A percentile compares a stretch with the other conserved stretches of the same genome.
Conservation (phyloP, 2,113 vertebrate species). For the Heterotilapia buettikoferi region DNA sequence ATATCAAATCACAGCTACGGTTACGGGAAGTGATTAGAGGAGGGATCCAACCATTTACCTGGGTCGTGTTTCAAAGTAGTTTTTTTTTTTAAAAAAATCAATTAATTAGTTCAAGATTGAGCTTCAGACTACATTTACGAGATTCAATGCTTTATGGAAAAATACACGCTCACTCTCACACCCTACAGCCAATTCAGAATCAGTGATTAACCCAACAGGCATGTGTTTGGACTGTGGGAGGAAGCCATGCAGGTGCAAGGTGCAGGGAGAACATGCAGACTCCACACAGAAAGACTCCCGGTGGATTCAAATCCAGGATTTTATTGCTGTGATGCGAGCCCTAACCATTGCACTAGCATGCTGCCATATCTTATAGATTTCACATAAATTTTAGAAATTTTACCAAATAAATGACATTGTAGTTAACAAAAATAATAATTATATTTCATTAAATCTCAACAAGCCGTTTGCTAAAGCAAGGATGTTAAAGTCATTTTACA, state of each 20-base stretch:
- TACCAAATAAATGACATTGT: neutral
- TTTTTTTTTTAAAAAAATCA: neutral
- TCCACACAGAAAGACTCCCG: neutral
- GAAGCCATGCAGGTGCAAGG: neutral
- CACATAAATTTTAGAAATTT: neutral
- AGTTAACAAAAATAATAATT: neutral
- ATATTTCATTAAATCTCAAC: neutral
- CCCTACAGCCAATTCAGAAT: neutral
- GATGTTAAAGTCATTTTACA: neutral
- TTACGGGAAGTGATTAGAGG: neutral
- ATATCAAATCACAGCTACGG: neutral
- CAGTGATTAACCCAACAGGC: neutral
- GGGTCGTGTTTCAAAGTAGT: neutral
- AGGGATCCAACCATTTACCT: neutral
- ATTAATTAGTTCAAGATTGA: neutral
- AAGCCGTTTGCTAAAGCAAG: neutral
- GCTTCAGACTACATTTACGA: neutral
- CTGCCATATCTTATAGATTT: neutral
- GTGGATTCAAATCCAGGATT: neutral
- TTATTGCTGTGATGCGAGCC: neutral
- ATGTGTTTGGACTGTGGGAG: neutral
- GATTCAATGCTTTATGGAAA: neutral
- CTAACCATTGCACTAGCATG: neutral
- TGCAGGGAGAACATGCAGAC: neutral
- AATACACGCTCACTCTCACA: neutral